These are phyloP conservation scores for Dysdera silvatica DNA, from an alignment of 1,140 invertebrate genomes.

Conservation along the genomic window DNA sequence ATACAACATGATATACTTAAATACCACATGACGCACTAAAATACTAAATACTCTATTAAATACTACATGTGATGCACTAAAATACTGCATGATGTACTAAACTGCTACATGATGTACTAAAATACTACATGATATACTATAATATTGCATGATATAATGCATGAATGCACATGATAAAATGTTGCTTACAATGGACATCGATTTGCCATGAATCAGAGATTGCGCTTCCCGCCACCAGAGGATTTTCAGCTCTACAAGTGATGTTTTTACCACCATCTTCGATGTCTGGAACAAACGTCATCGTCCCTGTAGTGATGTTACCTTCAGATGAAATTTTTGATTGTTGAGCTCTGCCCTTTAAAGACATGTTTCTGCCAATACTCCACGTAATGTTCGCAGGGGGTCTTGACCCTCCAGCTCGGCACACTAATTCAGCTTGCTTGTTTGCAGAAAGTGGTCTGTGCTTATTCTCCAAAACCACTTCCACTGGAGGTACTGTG, in stretches of 20 bases:
- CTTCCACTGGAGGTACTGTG: slow-evolving; percentile 24
- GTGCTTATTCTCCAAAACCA: slow-evolving; percentile 59
- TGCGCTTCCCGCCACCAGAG: slow-evolving; percentile 55
- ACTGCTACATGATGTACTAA: too few species aligned
- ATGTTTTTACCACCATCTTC: slow-evolving; percentile 71
- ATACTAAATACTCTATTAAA: too few species aligned
- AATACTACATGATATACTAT: too few species aligned
- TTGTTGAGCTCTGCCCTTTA: slow-evolving; percentile 43
- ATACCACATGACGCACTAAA: too few species aligned
- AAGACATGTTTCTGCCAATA: slow-evolving; percentile 59
- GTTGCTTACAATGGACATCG: slow-evolving; percentile 77
- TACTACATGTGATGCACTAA: too few species aligned
- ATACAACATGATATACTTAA: too few species aligned
- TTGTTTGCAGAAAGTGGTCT: slow-evolving; percentile 73
- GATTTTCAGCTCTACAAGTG: slow-evolving; percentile 73
- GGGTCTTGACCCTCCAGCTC: slow-evolving; percentile 76
- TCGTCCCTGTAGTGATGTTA: slow-evolving; percentile 68
- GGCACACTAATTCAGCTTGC: slow-evolving; percentile 71
- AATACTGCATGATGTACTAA: too few species aligned
- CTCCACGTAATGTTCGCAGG: slow-evolving; percentile 79
- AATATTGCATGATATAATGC: too few species aligned
- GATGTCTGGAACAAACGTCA: slow-evolving; percentile 66
- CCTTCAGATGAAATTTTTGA: slow-evolving; percentile 59
- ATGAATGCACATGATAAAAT: too few species aligned
- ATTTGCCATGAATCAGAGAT: slow-evolving; percentile 75